These are phyloP conservation scores for Agelastica alni DNA, from an alignment of 2,888 invertebrate genomes.

Conservation along the genomic window DNA sequence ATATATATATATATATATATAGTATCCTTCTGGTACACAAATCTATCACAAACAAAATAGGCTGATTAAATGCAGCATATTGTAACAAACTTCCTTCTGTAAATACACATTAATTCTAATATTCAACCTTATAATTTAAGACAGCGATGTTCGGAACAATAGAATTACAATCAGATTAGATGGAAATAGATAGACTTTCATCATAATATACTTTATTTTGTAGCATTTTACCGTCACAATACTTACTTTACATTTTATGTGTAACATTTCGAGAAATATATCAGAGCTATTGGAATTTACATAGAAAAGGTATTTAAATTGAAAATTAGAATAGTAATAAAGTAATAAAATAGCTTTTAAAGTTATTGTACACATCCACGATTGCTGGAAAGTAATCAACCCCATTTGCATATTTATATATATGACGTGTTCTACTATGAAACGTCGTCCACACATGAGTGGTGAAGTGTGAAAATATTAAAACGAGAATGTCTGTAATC, in stretches of 20 bases:
- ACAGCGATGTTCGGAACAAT: conserved; percentile 15
- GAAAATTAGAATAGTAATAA: conserved; percentile 56
- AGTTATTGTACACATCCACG: conserved; percentile 51
- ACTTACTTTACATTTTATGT: conserved; percentile 49
- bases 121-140: conserved; percentile 12
- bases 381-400: conserved; percentile 48
- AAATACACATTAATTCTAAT: conserved; percentile 13
- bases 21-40: no score
- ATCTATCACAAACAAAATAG: no score
- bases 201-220: conserved; percentile 20
- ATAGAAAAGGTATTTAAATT: conserved; percentile 56
- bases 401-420: conserved; percentile 52
- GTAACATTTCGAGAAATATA: conserved; percentile 51
- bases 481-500: conserved; percentile 45
- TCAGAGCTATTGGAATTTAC: conserved; percentile 52
- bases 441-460: conserved; percentile 52
- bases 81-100: neutral
- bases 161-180: conserved; percentile 21
- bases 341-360: conserved; percentile 56
- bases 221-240: conserved; percentile 39
- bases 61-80: no score
- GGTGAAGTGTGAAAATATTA: conserved; percentile 52
- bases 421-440: conserved; percentile 49
- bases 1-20: no score
- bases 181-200: no score